Evolutionary conservation across 2,888 invertebrate species (phyloP), one percentile per base, ranked within the genome.

Genomic region (Syrphus vitripennis): DNA sequence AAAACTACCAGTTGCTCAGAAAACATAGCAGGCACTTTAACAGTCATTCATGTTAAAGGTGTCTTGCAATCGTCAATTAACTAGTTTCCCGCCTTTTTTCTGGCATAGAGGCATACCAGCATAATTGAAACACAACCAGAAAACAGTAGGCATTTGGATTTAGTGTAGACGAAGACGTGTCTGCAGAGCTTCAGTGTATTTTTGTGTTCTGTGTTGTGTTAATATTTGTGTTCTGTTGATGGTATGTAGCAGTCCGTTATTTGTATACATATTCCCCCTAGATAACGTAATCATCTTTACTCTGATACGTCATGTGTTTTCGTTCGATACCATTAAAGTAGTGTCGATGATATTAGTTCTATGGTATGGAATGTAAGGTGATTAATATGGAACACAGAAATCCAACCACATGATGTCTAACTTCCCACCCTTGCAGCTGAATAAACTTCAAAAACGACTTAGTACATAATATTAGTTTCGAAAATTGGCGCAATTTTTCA

Each of bases 1-100:
- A 76, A 87, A 78, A 79, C 0, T 67, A 83, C 69, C 87, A 87
- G 83, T n/a, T 31, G 6, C 57, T 19, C 82, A 87, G 83, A 45
- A 86, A 55, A 19, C 7, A 1, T 19, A 82, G 42, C 42, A 12
- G 6, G 19, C 57, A 7, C 16, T 50, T 37, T 14, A 1, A 3
- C 4, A 10, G 1, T 19, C 6, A 16, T n/a, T 1, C 37, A 37
- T n/a, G 16, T 16, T 7, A 5, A 57, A 9, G 16, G 7, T 42
- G 21, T n/a, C 14, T 0, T 7, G 57, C 34, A 14, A 34, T 2
- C 29, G 9, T n/a, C 16, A 16, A 3, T 31, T 3, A 2, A 31
- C 48, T 40, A 2, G 3, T 29, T 50, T 71, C 31, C 29, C 75
- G 65, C 76, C 45, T 19, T 4, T 42, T 59, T 61, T 50, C 4